Evolutionary conservation across 2,113 vertebrate species (phyloP), one percentile per base, ranked within the genome.

Genomic region (Chlorodrepanis virens): DNA sequence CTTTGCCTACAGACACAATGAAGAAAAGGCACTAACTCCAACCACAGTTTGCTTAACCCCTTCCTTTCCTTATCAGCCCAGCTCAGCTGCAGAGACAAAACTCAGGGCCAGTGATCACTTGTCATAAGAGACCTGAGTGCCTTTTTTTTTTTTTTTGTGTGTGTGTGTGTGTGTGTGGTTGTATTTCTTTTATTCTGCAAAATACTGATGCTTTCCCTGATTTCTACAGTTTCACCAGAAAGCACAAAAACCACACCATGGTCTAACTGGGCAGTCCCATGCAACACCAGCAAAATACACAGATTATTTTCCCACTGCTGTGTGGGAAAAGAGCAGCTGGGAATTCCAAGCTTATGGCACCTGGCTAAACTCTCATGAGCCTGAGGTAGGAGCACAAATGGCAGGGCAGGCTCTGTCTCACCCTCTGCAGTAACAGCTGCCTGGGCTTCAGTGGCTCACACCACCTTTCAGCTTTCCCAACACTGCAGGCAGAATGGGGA

Each of bases 21-120:
- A 52, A 72, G 33, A 72, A 60, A 75, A 20, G 4, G 5, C 37
- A 53, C 25, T 18, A 53, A 25, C 21, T 47, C 18, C n/a, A 47
- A 8, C 6, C 24, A 67, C 24, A 9, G 5, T 14, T 82, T 56
- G 12, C 42, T 87, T 81, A 23, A 35, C 49, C 6, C 2, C 18
- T 74, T 90, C n/a, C 21, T 28, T 61, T 70, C 27, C 19, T 69
- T 72, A 56, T 35, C 68, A 83, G 15, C 49, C 33, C 22, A 52
- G 37, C 53, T 35, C 64, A 47, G 5, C 50, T 47, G 11, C 59
- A 45, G 31, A 70, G 54, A 69, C 7, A 72, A 64, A 91, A 42
- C 15, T 44, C 63, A 23, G 13, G 6, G 33, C 20, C 39, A 72
- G 3, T 10, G 11, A 47, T 25, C 21, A 29, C 0, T 0, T 23